These are phyloP conservation scores for Danaus chrysippus DNA, from an alignment of 2,888 invertebrate species.

Conservation along the genomic window DNA sequence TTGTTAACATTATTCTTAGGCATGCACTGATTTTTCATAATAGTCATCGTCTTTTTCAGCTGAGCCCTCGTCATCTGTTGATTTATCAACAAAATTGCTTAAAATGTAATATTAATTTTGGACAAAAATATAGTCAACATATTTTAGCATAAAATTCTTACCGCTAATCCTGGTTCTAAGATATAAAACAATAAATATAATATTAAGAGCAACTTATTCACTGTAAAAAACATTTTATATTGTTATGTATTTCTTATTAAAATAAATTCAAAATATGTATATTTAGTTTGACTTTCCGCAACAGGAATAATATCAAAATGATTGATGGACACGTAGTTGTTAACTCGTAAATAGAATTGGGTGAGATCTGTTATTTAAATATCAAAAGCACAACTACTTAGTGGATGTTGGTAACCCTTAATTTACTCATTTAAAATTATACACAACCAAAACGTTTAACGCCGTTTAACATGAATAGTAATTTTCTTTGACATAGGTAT, in stretches of 20 bases:
- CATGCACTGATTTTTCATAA: constrained; percentile 82
- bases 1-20: constrained; percentile 80
- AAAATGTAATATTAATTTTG: neutral
- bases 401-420: constrained; percentile 5
- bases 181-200: too few relatives aligned
- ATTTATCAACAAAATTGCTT: neutral
- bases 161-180: neutral
- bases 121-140: neutral
- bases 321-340: neutral
- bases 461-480: neutral
- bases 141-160: constrained; percentile 11
- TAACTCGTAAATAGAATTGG: neutral
- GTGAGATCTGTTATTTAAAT: neutral
- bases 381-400: neutral
- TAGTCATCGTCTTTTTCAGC: constrained; percentile 79
- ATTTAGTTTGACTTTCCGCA: neutral
- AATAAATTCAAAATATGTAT: too few relatives aligned
- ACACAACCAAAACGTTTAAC: constrained; percentile 6
- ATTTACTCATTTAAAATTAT: neutral
- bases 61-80: constrained; percentile 77
- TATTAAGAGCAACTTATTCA: too few relatives aligned
- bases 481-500: too few relatives aligned
- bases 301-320: neutral
- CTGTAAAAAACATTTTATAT: too few relatives aligned
- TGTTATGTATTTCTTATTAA: too few relatives aligned